Percentiles rank a stretch among this genome's conserved stretches.
Evolutionary conservation across 1,140 invertebrate species (phyloP).

Genomic region (Neodiprion virginianus): DNA sequence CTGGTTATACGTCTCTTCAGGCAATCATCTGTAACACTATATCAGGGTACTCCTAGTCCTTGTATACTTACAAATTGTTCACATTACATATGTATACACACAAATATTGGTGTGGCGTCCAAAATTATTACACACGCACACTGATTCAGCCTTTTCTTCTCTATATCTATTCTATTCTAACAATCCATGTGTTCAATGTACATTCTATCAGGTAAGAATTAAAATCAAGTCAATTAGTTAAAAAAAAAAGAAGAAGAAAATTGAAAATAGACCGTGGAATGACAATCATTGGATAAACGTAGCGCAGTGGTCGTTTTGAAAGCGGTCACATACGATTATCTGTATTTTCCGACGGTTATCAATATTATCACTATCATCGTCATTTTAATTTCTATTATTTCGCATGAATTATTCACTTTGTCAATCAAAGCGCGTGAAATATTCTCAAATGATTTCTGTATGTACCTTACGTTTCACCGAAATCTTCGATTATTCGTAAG

Average conservation of each 20-base stretch:
- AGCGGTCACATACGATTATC: background rate
- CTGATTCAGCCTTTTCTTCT: background rate
- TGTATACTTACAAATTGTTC: conserved; percentile 33
- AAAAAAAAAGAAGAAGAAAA: background rate
- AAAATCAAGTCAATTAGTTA: background rate
- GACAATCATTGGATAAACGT: conserved; percentile 55
- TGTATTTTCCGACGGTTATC: background rate
- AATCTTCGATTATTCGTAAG: background rate
- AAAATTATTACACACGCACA: background rate
- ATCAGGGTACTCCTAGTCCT: conserved; percentile 33
- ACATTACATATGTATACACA: conserved; percentile 25
- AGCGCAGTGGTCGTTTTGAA: conserved; percentile 52
- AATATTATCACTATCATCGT: background rate
- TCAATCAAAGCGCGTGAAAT: no score
- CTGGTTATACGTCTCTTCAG: conserved; percentile 15
- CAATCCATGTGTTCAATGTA: background rate
- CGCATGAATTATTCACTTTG: background rate
- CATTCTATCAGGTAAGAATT: background rate
- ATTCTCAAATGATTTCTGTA: no score
- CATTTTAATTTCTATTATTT: background rate
- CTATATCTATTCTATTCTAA: background rate
- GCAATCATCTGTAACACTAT: conserved; percentile 11
- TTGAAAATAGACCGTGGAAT: background rate
- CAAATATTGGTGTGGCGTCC: conserved; percentile 22
- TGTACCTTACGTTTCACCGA: no score